Evolutionary conservation across 2,888 invertebrate genomes (phyloP), one percentile per base, ranked within the genome.

Genomic region (Listrodromus nycthemerus): DNA sequence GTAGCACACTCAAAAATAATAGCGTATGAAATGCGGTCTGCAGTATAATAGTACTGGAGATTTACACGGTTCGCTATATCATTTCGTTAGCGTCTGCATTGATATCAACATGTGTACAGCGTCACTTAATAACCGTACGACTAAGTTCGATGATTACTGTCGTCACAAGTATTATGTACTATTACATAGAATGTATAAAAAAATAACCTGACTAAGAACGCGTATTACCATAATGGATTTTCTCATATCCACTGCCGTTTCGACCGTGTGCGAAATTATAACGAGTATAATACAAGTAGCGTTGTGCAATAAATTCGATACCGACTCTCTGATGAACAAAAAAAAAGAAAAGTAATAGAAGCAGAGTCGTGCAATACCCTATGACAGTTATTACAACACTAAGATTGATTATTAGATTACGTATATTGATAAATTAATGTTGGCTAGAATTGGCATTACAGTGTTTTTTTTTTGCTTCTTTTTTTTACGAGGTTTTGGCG

Each of bases 41-140:
- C 70, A 76, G 75, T 65, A 75, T 70, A n/a, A 50, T 65, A 77
- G 55, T 21, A 67, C 73, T 80, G 50, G 73, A 67, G 71, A 82
- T 79, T 83, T 74, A 85, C 75, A 86, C 69, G 48, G 52, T 65
- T 50, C 73, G 58, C 71, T 73, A 65, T 70, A 16, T 75, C 63
- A 50, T 52, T 19, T 71, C 50, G 45, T 27, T 21, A 70, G 33
- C 77, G 67, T 50, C 71, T 58, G 52, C 48, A 79, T 75, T 83
- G 73, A 86, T 86, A 88, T 87, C 81, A 85, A 88, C 88, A 87
- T 85, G 88, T 87, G 87, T 88, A 88, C 88, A 87, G 66, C 69
- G 61, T 83, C 65, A 55, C 80, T 84, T 66, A 27, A 37, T 67
- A 66, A 74, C 30, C 45, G 52, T 77, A 74, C 69, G 6, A 50